Evolutionary conservation across 1,140 invertebrate genomes (phyloP).

Genomic region (Onthophagus taurus): DNA sequence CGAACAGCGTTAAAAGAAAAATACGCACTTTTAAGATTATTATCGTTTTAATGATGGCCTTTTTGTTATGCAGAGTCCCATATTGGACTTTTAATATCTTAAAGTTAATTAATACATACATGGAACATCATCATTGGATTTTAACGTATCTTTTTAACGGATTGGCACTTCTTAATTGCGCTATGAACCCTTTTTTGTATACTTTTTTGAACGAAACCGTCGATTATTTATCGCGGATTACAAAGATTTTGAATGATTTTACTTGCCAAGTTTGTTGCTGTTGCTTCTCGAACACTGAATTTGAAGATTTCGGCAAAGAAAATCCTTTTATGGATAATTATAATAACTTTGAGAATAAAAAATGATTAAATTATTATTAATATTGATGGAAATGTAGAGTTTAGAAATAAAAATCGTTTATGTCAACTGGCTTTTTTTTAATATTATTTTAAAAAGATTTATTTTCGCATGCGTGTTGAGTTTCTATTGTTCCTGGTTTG

Average conservation of each 20-base stretch:
- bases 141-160: conserved; percentile 40
- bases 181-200: conserved; percentile 48
- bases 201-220: conserved; percentile 45
- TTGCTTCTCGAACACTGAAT: conserved; percentile 29
- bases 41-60: conserved; percentile 42
- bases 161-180: conserved; percentile 41
- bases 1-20: conserved; percentile 38
- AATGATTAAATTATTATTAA: too few relatives aligned
- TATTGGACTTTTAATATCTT: conserved; percentile 42
- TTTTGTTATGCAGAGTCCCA: conserved; percentile 43
- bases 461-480: too few relatives aligned
- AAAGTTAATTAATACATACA: conserved; percentile 34
- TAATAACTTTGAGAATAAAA: too few relatives aligned
- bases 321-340: conserved; percentile 30
- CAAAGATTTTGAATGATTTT: conserved; percentile 17
- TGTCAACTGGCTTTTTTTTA: too few relatives aligned
- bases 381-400: too few relatives aligned
- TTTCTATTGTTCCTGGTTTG: too few relatives aligned
- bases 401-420: too few relatives aligned
- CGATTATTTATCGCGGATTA: conserved; percentile 13
- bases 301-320: conserved; percentile 31
- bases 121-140: conserved; percentile 34
- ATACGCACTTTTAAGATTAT: conserved; percentile 45
- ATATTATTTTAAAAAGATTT: too few relatives aligned
- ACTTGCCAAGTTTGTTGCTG: conserved; percentile 28